These are phyloP conservation scores for Uloborus diversus DNA, from an alignment of 1,140 invertebrate species.

Conservation along the genomic window DNA sequence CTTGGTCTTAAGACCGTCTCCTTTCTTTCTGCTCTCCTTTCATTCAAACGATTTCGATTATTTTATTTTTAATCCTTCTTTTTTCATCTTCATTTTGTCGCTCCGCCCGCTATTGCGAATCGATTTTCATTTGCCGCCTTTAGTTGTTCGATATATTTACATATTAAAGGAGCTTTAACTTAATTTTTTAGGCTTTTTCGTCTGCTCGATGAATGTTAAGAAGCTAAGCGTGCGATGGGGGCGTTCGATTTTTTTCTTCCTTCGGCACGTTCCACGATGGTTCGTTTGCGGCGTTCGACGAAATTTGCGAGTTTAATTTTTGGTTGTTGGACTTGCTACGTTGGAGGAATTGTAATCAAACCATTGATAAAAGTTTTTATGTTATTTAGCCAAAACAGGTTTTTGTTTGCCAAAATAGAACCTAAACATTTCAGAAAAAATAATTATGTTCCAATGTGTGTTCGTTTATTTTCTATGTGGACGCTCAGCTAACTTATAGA, in stretches of 20 bases:
- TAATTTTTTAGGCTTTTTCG: conserved; percentile 38
- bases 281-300: no score
- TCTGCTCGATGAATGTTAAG: conserved; percentile 44
- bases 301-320: neutral
- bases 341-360: no score
- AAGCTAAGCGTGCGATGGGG: conserved; percentile 1
- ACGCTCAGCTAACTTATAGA: no score
- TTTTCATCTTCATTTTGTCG: neutral
- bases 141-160: conserved; percentile 55
- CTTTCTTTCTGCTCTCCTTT: conserved; percentile 23
- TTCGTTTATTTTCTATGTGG: no score
- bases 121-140: conserved; percentile 44
- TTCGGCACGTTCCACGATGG: no score
- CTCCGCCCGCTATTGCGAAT: conserved; percentile 5
- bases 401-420: no score
- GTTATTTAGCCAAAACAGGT: no score
- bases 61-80: conserved; percentile 18
- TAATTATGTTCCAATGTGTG: no score
- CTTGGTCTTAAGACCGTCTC: neutral
- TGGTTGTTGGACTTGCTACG: no score
- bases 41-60: conserved; percentile 51
- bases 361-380: no score
- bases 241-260: conserved; percentile 27
- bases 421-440: no score
- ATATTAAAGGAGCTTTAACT: conserved; percentile 56